Conservation (phyloP, 2,888 invertebrate genomes). For the Cheilosia vernalis region DNA sequence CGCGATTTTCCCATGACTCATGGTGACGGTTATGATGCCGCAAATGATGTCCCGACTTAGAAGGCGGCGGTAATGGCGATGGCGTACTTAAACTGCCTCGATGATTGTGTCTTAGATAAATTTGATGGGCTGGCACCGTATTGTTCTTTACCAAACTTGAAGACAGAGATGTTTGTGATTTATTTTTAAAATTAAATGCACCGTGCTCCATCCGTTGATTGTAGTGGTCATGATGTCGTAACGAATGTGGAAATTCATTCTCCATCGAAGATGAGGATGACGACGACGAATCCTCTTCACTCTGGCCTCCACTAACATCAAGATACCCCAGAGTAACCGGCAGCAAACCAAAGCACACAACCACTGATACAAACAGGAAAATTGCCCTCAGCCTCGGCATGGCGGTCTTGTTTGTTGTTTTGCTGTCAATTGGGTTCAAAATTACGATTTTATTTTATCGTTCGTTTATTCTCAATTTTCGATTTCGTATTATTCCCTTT, state of each 20-base stretch:
- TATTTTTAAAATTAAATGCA: slow-evolving; percentile 76
- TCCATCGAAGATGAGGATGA: slow-evolving; percentile 52
- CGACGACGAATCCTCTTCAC: slow-evolving; percentile 38
- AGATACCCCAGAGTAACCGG: slow-evolving; percentile 66
- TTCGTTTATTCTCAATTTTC: slow-evolving; percentile 40
- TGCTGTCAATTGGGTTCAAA: slow-evolving; percentile 54
- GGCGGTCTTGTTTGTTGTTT: slow-evolving; percentile 54
- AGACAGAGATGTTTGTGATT: slow-evolving; percentile 12
- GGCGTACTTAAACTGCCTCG: slow-evolving; percentile 31
- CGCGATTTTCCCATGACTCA: slow-evolving; percentile 80
- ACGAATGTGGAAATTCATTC: slow-evolving; percentile 76
- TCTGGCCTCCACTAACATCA: slow-evolving; percentile 61
- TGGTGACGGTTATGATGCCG: slow-evolving; percentile 81
- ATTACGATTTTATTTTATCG: slow-evolving; percentile 56
- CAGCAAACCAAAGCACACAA: slow-evolving; percentile 66
- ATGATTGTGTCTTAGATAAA: slow-evolving; percentile 73
- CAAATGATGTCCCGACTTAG: slow-evolving; percentile 78
- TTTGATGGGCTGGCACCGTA: slow-evolving; percentile 42
- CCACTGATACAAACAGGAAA: slow-evolving; percentile 51
- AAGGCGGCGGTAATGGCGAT: slow-evolving; percentile 35
- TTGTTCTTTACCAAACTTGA: slow-evolving; percentile 33
- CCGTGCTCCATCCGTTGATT: slow-evolving; percentile 77
- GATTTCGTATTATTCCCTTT: slow-evolving; percentile 32
- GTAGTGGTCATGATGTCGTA: slow-evolving; percentile 79
- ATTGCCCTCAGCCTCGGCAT: slow-evolving; percentile 64